Evolutionary conservation across 1,140 invertebrate species (phyloP).

Genomic region (Steinernema khuongi): DNA sequence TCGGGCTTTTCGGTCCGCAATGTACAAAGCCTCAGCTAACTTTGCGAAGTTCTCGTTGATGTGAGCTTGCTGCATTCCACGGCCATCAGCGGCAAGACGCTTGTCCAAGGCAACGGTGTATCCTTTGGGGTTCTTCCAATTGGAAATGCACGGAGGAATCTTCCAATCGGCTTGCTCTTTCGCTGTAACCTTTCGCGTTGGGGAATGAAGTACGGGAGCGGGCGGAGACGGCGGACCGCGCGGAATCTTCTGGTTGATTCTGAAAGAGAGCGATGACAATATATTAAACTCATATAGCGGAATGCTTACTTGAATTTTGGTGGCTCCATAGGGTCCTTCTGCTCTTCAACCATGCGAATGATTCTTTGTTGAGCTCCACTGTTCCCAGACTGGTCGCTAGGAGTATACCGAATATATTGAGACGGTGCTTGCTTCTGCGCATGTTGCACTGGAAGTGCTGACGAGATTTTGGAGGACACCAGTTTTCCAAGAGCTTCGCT

Average conservation of each 20-base stretch:
- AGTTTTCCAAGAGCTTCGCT: constrained; percentile 57
- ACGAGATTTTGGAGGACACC: constrained; percentile 61
- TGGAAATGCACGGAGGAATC: constrained; percentile 97
- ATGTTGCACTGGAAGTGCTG: constrained; percentile 83
- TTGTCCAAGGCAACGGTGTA: constrained; percentile 98
- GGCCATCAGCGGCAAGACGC: constrained; percentile 90
- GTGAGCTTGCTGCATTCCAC: constrained; percentile 87
- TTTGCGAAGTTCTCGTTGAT: constrained; percentile 99
- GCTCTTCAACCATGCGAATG: constrained; percentile 89
- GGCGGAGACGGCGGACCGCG: constrained; percentile 94
- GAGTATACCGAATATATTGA: constrained; percentile 79
- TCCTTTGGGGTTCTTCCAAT: constrained; percentile 98
- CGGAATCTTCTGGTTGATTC: constrained; percentile 72
- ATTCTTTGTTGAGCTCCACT: constrained; percentile 92
- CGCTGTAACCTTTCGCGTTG: constrained; percentile 83
- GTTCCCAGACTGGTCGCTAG: constrained; percentile 72
- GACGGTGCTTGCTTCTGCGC: constrained; percentile 84
- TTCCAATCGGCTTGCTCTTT: constrained; percentile 99
- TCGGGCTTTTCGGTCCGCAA: constrained; percentile 91
- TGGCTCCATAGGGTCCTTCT: constrained; percentile 95
- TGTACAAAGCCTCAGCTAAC: constrained; percentile 90
- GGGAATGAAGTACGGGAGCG: constrained; percentile 91
- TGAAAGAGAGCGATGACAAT: constrained; percentile 40
- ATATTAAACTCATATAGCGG: neutral
- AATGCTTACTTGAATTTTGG: constrained; percentile 77